A percentile compares a stretch with the other conserved stretches of the same genome.
phyloP scores from a whole-genome alignment of 1,140 invertebrate species.

The Drosophila parvula region DNA sequence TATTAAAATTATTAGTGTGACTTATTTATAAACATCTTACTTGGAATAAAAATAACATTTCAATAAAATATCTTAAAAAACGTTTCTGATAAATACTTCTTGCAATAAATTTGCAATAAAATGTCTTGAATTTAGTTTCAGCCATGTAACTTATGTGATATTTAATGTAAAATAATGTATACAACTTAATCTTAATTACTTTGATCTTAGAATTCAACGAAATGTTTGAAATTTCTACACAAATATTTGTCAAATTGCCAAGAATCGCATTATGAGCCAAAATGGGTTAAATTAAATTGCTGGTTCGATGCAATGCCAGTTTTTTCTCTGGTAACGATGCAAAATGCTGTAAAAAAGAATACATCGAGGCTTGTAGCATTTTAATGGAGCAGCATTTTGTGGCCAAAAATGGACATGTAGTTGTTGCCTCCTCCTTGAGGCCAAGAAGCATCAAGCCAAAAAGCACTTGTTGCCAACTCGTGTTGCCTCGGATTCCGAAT shows the following conservation, averaged over 20 bases:
- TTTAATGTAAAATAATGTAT: not conserved
- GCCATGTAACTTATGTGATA: not conserved
- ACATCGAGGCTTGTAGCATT: slow-evolving; percentile 59
- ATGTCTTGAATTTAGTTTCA: not conserved
- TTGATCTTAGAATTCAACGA: not conserved
- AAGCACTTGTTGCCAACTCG: slow-evolving; percentile 70
- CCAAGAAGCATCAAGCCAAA: slow-evolving; percentile 25
- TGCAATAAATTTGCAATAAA: not conserved
- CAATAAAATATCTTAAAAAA: no score
- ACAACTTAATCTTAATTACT: not conserved
- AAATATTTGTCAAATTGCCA: slow-evolving; percentile 4
- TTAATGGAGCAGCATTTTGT: slow-evolving; percentile 71
- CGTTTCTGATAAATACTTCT: no score
- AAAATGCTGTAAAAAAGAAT: slow-evolving; percentile 18
- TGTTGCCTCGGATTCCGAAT: slow-evolving; percentile 8
- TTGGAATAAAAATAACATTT: no score
- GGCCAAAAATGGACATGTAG: slow-evolving; percentile 71
- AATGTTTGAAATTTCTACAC: not conserved
- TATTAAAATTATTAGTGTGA: no score
- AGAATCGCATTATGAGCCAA: slow-evolving; percentile 12
- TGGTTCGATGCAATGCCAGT: not conserved
- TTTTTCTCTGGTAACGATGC: slow-evolving; percentile 7
- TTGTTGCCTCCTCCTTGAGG: slow-evolving; percentile 18
- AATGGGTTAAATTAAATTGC: slow-evolving; percentile 25
- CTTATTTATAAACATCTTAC: no score